These are phyloP conservation scores for Hippotragus niger DNA, from an alignment of 2,113 vertebrate species.

Conservation along the genomic window DNA sequence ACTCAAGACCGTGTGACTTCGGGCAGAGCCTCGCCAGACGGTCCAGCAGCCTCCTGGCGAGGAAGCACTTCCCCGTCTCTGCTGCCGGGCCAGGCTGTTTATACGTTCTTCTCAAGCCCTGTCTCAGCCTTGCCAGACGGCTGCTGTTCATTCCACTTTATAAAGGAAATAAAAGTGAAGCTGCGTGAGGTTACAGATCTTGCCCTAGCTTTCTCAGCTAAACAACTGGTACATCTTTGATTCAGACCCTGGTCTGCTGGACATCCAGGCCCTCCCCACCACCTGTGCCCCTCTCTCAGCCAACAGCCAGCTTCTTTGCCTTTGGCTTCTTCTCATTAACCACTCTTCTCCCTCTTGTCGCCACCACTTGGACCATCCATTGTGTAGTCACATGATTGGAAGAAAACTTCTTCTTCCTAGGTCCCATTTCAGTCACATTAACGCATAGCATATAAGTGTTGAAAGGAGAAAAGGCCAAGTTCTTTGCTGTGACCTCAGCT, in stretches of 20 bases:
- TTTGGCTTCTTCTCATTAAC: neutral
- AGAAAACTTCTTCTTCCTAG: neutral
- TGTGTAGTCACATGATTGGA: neutral
- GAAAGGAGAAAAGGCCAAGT: neutral
- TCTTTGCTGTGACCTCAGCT: neutral
- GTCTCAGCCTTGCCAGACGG: neutral
- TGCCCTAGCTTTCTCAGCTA: neutral
- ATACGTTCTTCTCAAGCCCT: neutral
- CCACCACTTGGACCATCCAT: neutral
- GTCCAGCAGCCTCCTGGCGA: neutral
- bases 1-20: neutral
- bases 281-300: neutral
- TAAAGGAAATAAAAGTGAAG: neutral
- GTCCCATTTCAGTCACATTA: neutral
- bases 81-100: neutral
- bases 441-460: neutral
- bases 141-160: neutral
- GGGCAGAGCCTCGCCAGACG: neutral
- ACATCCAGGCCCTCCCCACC: neutral
- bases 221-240: neutral
- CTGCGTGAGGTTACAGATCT: neutral
- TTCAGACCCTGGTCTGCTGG: neutral
- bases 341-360: neutral
- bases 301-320: neutral
- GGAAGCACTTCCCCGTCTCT: neutral